These are phyloP conservation scores for Lomographa bimaculata DNA, from an alignment of 2,888 invertebrate genomes.

Conservation along the genomic window DNA sequence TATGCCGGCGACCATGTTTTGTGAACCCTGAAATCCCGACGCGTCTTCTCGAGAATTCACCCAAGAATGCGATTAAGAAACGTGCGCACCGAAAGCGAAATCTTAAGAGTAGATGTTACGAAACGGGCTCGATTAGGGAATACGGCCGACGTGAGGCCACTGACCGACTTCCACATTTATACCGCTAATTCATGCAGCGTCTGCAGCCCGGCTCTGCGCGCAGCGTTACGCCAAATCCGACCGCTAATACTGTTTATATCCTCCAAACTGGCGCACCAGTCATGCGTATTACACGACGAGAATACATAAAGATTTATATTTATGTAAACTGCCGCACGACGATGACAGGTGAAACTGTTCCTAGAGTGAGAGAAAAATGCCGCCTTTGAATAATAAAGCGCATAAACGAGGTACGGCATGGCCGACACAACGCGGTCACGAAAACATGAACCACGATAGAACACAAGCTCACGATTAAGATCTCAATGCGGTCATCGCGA, in stretches of 20 bases:
- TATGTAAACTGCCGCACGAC: conserved; percentile 61
- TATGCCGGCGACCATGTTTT: conserved; percentile 50
- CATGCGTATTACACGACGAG: conserved; percentile 53
- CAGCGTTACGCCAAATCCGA: conserved; percentile 48
- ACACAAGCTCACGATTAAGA: conserved; percentile 49
- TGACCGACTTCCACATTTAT: conserved; percentile 81
- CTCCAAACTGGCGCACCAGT: conserved; percentile 55
- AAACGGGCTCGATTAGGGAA: conserved; percentile 75
- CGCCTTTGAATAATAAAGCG: conserved; percentile 60
- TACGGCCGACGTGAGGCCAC: conserved; percentile 66
- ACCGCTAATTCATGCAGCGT: conserved; percentile 77
- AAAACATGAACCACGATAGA: conserved; percentile 58
- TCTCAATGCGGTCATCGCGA: conserved; percentile 48
- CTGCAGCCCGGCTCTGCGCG: conserved; percentile 58
- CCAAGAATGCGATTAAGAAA: conserved; percentile 50
- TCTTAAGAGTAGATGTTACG: conserved; percentile 66
- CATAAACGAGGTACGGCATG: conserved; percentile 54
- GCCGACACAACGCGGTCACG: conserved; percentile 52
- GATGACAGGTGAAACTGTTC: conserved; percentile 73
- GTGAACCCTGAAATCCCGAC: conserved; percentile 44
- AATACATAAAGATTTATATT: conserved; percentile 74
- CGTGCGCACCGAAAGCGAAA: conserved; percentile 67
- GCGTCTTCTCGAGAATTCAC: conserved; percentile 53
- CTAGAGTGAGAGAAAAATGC: conserved; percentile 60
- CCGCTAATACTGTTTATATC: conserved; percentile 66